Evolutionary conservation across 2,113 vertebrate genomes (phyloP).

Genomic region (Typhlomys cinereus): DNA sequence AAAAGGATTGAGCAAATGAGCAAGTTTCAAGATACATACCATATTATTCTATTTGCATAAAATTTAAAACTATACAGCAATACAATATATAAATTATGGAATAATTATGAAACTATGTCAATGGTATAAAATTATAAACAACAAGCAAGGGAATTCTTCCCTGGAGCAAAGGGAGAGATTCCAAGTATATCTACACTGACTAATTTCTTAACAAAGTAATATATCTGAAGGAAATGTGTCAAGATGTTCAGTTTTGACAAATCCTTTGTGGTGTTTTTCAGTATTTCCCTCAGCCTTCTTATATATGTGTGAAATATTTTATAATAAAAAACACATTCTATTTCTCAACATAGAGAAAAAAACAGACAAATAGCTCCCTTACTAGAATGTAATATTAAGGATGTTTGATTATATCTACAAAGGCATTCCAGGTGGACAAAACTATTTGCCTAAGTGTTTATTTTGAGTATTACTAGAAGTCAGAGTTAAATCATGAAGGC

Average conservation of each 20-base stretch:
- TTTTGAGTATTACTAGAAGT: constrained; percentile 33
- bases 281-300: constrained; percentile 18
- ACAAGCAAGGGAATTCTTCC: background rate
- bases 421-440: constrained; percentile 29
- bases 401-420: constrained; percentile 46
- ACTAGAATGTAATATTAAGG: constrained; percentile 27
- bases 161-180: background rate
- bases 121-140: background rate
- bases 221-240: background rate
- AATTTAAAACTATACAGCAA: background rate
- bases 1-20: background rate
- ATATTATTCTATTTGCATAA: background rate
- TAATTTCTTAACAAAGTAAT: constrained; percentile 35
- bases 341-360: constrained; percentile 1
- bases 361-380: constrained; percentile 5
- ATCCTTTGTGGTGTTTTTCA: background rate
- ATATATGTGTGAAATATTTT: constrained; percentile 31
- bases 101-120: background rate
- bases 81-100: background rate
- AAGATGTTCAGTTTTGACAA: constrained; percentile 15
- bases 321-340: background rate
- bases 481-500: constrained; percentile 56
- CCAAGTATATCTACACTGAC: background rate
- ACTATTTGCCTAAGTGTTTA: constrained; percentile 58
- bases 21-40: background rate